Percentiles rank a stretch among this genome's conserved stretches.
Conservation (phyloP, 2,888 invertebrate species). For the Ochlodes sylvanus region DNA sequence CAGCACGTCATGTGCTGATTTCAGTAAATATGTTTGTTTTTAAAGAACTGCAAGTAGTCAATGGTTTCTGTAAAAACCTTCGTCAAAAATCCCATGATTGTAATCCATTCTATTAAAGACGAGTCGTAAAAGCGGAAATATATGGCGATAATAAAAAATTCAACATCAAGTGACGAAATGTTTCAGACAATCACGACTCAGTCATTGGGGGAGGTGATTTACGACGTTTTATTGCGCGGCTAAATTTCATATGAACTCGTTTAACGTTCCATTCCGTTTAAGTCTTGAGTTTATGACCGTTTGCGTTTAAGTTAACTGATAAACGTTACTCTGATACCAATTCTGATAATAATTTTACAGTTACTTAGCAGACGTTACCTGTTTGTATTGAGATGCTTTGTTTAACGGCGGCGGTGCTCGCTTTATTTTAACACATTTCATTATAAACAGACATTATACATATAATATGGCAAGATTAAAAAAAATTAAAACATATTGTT, state of each 20-base stretch:
- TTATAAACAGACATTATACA: too few species aligned
- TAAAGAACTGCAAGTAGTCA: too few species aligned
- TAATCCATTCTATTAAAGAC: not conserved
- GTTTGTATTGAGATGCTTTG: too few species aligned
- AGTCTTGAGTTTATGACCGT: constrained; percentile 9
- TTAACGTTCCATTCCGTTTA: constrained; percentile 13
- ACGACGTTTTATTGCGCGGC: constrained; percentile 4
- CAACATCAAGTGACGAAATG: constrained; percentile 17
- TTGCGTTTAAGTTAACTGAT: constrained; percentile 9
- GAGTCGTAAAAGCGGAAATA: constrained; percentile 2
- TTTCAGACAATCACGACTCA: constrained; percentile 10
- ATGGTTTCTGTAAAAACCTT: not conserved
- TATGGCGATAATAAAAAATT: constrained; percentile 6
- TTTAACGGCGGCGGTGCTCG: too few species aligned
- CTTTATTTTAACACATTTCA: too few species aligned
- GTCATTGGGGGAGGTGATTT: constrained; percentile 10
- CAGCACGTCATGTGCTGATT: too few species aligned
- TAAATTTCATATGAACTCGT: constrained; percentile 14
- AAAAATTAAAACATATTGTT: too few species aligned
- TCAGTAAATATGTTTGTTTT: too few species aligned
- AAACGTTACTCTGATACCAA: not conserved
- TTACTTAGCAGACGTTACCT: too few species aligned
- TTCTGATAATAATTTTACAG: not conserved
- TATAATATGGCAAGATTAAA: too few species aligned
- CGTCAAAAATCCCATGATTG: not conserved